These are phyloP conservation scores for Xerus rutilus DNA, from an alignment of 2,797 vertebrate genomes.

Conservation along the genomic window DNA sequence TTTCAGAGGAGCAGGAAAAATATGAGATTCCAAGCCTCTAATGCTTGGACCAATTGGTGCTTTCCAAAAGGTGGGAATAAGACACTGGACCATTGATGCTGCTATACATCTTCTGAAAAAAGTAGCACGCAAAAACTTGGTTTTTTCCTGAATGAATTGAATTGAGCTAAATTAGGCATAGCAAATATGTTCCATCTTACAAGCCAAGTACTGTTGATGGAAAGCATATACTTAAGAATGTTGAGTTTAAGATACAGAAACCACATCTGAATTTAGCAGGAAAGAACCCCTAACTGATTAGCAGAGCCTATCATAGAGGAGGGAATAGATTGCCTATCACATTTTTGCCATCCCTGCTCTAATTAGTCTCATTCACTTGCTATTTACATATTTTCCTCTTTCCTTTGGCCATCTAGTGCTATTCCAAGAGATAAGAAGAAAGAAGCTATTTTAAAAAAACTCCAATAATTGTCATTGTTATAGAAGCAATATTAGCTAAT, in stretches of 20 bases:
- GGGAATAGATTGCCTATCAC: neutral
- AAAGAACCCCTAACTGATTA: neutral
- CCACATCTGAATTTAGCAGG: neutral
- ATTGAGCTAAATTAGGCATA: neutral
- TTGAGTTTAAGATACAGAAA: neutral
- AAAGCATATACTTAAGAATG: neutral
- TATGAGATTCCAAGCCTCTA: neutral
- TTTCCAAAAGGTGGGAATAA: neutral
- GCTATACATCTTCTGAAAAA: neutral
- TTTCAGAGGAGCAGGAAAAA: neutral
- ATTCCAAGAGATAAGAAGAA: slow-evolving; percentile 22
- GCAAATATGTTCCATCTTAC: neutral
- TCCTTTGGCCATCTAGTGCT: slow-evolving; percentile 13
- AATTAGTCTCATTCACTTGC: neutral
- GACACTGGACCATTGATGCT: neutral
- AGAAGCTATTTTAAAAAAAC: neutral
- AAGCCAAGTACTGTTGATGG: neutral
- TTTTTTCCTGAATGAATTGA: neutral
- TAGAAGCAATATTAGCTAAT: neutral
- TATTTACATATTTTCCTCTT: neutral
- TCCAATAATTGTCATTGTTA: slow-evolving; percentile 10
- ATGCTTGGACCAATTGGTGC: neutral
- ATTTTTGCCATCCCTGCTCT: neutral
- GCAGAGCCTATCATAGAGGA: neutral
- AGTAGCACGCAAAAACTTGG: neutral